Conservation (phyloP, 2,888 invertebrate species). For the Nemotelus pantherinus region DNA sequence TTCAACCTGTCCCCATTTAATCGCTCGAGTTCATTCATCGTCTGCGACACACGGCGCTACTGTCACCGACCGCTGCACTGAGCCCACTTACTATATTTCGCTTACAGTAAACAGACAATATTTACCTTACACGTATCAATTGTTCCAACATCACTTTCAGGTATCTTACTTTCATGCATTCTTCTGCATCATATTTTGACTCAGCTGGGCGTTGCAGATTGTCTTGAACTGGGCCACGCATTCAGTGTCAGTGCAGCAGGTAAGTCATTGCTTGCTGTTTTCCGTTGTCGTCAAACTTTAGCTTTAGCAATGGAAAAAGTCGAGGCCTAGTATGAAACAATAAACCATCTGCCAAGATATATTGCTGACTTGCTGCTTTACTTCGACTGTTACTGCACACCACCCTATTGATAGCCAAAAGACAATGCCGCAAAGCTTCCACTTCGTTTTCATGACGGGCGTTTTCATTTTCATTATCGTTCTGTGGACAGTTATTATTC, state of each 20-base stretch:
- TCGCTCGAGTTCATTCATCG: too few species aligned
- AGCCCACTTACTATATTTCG: too few species aligned
- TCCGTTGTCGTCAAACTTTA: constrained; percentile 12
- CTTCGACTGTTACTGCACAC: neutral
- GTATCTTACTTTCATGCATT: neutral
- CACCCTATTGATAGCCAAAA: too few species aligned
- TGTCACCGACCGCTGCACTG: too few species aligned
- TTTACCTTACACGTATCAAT: constrained; percentile 29
- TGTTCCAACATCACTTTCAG: constrained; percentile 27
- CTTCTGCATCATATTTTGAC: constrained; percentile 13
- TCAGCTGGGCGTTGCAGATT: neutral
- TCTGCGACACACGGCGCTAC: too few species aligned
- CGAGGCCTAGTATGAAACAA: constrained; percentile 33
- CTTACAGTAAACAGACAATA: neutral
- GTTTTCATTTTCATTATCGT: constrained; percentile 39
- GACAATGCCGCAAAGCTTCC: too few species aligned
- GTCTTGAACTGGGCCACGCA: constrained; percentile 25
- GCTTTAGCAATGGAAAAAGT: constrained; percentile 19
- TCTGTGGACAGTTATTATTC: constrained; percentile 15
- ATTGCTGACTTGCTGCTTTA: neutral
- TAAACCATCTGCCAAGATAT: constrained; percentile 25
- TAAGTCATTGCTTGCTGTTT: neutral
- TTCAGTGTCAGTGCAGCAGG: constrained; percentile 2
- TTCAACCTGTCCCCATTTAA: too few species aligned
- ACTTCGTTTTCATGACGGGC: constrained; percentile 2